Evolutionary conservation across 2,888 invertebrate genomes (phyloP), one percentile per base, ranked within the genome.

Genomic region (Elmis aenea): DNA sequence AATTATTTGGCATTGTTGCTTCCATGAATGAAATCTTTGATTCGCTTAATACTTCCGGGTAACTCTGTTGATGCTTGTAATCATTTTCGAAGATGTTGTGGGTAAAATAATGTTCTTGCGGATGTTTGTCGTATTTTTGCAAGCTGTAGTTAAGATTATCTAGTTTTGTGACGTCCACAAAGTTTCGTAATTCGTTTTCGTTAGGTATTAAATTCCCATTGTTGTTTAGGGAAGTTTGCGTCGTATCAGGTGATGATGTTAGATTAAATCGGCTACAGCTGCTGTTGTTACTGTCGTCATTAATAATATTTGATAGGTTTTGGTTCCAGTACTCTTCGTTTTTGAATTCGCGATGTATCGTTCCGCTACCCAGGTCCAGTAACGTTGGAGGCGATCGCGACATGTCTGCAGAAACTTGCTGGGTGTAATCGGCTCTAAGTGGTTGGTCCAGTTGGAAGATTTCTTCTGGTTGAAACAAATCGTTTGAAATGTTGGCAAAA

Each of bases 371-470:
- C 3, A 85, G 68, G 50, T 85, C 85, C 3, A 84, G 72, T 34
- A 85, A 70, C 0, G 83, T 83, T 0, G 83, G 77, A 0, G 84
- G 83, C 0, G 83, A 83, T 53, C 77, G 71, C 6, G 76, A 59
- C 0, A 73, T 62, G 5, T 70, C 66, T 38, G 64, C 69, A 23
- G 55, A 48, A 29, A 69, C 69, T 47, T 75, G 75, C 42, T 72
- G 65, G 0, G 62, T 52, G 46, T 76, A 81, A 53, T 83, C 81
- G 1, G 79, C 67, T 50, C 81, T 69, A 21, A 84, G 72, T 0
- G 84, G 84, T 57, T 84, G 83, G 55, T 84, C 84, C 38, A 84
- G 64, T 59, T 84, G 83, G 64, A 85, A 85, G 45, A 85, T 84
- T 62, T 85, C 84, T 57, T 84, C 84, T 0, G 85, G 83, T 57